Evolutionary conservation across 1,140 invertebrate genomes (phyloP), one percentile per base, ranked within the genome.

Genomic region (Ganaspis sp.): DNA sequence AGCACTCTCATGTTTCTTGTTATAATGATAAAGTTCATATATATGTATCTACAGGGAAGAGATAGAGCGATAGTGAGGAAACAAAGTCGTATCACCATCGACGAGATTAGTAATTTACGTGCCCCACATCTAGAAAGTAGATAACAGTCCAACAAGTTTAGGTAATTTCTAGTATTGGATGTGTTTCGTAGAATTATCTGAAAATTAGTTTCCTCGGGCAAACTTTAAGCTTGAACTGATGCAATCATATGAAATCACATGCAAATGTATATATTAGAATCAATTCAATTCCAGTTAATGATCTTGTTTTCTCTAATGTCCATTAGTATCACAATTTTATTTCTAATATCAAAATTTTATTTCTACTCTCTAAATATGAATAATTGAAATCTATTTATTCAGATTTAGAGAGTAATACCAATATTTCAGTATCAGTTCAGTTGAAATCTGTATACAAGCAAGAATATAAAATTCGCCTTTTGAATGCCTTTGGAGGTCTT

Each of bases 101-200:
- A 34, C 23, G 1, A 64, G 58, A 64, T 64, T 64, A 64, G 11
- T 64, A 64, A 64, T 64, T 64, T 64, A 64, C 23, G 58, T 64
- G 58, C 8, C 15, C 58, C 8, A 64, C 12, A 34, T 64, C 58
- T 64, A 49, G 45, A 49, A 49, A 64, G 23, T 29, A 64, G 58
- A 64, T 64, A 64, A 64, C 21, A 23, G 11, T 23, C 54, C 54
- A 64, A 64, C 26, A 64, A 17, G 23, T 64, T 34, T 15, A 26
- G 23, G 8, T 15, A 64, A 34, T 64, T 64, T 64, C 15, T 64
- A 12, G 12, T 64, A 34, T 29, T 29, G 4, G 0, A 64, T n/a
- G 12, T 15, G 23, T n/a, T 64, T n/a, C n/a, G n/a, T 17, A 19
- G 6, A n/a, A 29, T 64, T 64, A 64, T 64, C 58, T 64, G 23